These are phyloP conservation scores for Conus ventricosus DNA, from an alignment of 1,140 invertebrate species.

Conservation along the genomic window DNA sequence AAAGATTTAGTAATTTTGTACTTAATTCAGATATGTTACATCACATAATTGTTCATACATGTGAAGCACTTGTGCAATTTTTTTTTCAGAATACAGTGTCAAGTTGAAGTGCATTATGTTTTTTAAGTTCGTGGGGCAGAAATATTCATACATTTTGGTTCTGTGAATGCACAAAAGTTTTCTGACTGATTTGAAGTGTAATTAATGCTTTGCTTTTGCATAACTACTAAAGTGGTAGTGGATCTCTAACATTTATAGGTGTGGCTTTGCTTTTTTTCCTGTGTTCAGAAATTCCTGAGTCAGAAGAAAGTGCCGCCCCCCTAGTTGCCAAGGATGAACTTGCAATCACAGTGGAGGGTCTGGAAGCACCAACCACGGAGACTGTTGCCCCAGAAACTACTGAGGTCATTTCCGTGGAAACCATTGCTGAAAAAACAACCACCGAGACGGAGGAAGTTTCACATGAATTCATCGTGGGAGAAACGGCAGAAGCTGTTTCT, in stretches of 20 bases:
- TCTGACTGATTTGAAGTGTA: background rate
- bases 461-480: constrained; percentile 59
- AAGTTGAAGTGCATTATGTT: too few relatives aligned
- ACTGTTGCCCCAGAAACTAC: constrained; percentile 58
- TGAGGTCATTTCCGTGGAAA: constrained; percentile 60
- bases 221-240: background rate
- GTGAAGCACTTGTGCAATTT: too few relatives aligned
- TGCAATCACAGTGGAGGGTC: constrained; percentile 59
- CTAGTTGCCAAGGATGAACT: constrained; percentile 45
- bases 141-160: too few relatives aligned
- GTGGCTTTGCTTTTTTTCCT: constrained; percentile 21
- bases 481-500: constrained; percentile 57
- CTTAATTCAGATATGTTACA: too few relatives aligned
- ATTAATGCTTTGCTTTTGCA: background rate
- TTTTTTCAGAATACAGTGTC: too few relatives aligned
- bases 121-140: too few relatives aligned
- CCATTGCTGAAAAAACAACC: constrained; percentile 50
- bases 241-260: background rate
- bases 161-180: too few relatives aligned
- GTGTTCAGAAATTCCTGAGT: constrained; percentile 36
- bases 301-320: constrained; percentile 48
- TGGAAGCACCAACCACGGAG: constrained; percentile 55
- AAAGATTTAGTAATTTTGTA: too few relatives aligned
- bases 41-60: too few relatives aligned
- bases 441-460: constrained; percentile 68